Evolutionary conservation across 2,888 invertebrate species (phyloP).

Genomic region (Lutraria lutraria): DNA sequence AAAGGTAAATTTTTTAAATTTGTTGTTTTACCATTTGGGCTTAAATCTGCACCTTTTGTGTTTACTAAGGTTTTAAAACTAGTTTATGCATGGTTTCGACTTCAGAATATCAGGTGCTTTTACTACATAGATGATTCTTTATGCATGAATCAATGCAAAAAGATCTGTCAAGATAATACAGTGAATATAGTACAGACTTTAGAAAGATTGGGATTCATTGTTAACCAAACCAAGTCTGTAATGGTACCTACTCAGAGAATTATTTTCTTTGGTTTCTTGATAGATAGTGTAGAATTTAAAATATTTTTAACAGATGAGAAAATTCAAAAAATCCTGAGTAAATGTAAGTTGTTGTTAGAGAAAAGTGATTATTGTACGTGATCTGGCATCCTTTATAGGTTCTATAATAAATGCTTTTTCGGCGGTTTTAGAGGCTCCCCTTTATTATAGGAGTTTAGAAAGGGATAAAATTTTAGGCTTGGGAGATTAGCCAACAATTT

Average conservation of each 20-base stretch:
- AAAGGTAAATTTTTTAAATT: constrained; percentile 50
- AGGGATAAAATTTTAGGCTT: constrained; percentile 46
- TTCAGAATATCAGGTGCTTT: constrained; percentile 27
- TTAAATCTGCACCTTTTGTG: constrained; percentile 31
- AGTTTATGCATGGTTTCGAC: constrained; percentile 41
- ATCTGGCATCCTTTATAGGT: constrained; percentile 58
- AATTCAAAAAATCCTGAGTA: constrained; percentile 41
- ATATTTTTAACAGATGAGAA: constrained; percentile 65
- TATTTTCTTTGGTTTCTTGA: constrained; percentile 60
- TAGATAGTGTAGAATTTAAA: constrained; percentile 60
- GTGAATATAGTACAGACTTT: constrained; percentile 33
- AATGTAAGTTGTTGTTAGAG: constrained; percentile 34
- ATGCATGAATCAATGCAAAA: constrained; percentile 46
- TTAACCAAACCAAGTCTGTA: constrained; percentile 56
- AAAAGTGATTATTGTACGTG: constrained; percentile 31
- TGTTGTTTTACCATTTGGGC: constrained; percentile 17
- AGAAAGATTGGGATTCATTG: constrained; percentile 45
- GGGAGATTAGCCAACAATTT: neutral
- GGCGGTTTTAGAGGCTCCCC: constrained; percentile 55
- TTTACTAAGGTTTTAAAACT: constrained; percentile 56
- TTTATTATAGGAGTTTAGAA: constrained; percentile 56
- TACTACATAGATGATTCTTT: constrained; percentile 68
- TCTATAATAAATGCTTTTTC: constrained; percentile 46
- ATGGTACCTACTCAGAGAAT: constrained; percentile 50
- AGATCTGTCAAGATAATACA: constrained; percentile 42